Evolutionary conservation across 2,797 vertebrate genomes (phyloP).

Genomic region (Anabas testudineus): DNA sequence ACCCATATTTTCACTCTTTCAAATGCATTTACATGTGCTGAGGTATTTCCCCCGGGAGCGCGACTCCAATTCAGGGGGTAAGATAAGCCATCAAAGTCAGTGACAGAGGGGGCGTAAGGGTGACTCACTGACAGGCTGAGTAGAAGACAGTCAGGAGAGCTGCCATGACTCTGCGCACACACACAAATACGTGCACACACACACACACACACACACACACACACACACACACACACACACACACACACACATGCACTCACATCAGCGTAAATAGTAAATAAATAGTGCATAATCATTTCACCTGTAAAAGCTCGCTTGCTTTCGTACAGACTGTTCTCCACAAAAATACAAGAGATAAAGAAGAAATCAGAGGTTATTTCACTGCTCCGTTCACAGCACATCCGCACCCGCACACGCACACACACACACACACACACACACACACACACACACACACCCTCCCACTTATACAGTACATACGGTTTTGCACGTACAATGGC

Average conservation of each 20-base stretch:
- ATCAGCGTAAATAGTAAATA: conserved; percentile 9
- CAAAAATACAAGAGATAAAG: conserved; percentile 44
- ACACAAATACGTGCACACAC: conserved; percentile 20
- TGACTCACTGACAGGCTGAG: conserved; percentile 79
- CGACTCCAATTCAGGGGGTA: conserved; percentile 78
- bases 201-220: conserved; percentile 19
- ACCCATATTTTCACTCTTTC: conserved; percentile 75
- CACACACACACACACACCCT: conserved; percentile 42
- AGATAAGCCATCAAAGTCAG: conserved; percentile 83
- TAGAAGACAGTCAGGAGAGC: conserved; percentile 68
- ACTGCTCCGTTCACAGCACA: conserved; percentile 26
- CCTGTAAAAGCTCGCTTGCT: conserved; percentile 34
- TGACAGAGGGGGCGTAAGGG: conserved; percentile 80
- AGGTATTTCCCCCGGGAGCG: conserved; percentile 80
- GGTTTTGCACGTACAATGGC: conserved; percentile 79
- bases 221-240: conserved; percentile 17
- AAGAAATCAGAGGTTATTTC: conserved; percentile 50
- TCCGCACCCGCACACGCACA: conserved; percentile 39
- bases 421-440: conserved; percentile 44
- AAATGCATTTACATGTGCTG: conserved; percentile 80
- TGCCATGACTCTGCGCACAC: conserved; percentile 49
- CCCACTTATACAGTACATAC: conserved; percentile 66
- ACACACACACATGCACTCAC: conserved; percentile 18
- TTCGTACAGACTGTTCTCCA: conserved; percentile 24
- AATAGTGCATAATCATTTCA: conserved; percentile 26